Evolutionary conservation across 64 coral and sea anemone species (phyloP).

Genomic region (Exaiptasia diaphana): DNA sequence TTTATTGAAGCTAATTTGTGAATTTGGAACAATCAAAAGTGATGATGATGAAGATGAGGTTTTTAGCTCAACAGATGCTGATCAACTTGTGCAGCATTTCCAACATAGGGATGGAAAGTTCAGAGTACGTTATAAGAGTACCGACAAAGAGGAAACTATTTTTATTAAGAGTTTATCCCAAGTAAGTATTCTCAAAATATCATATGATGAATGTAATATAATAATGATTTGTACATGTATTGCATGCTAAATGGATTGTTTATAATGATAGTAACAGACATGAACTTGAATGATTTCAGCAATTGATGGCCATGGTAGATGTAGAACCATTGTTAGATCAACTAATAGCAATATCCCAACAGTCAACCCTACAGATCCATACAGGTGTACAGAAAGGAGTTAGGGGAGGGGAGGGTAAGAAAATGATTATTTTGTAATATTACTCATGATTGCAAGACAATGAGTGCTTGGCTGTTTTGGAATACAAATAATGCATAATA

Average conservation of each 20-base stretch:
- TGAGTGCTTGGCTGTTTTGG: too few relatives aligned
- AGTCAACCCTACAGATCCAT: conserved; percentile 73
- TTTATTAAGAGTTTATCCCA: conserved; percentile 91
- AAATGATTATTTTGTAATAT: too few relatives aligned
- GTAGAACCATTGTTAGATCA: conserved; percentile 66
- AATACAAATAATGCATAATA: background rate
- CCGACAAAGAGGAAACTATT: conserved; percentile 91
- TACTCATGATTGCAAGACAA: too few relatives aligned
- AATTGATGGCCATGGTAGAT: conserved; percentile 77
- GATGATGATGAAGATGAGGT: conserved; percentile 80
- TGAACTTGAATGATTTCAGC: too few relatives aligned
- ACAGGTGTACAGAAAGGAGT: conserved; percentile 40
- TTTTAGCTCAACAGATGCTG: conserved; percentile 55
- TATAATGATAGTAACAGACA: too few relatives aligned
- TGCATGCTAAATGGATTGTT: background rate
- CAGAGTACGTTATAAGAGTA: conserved; percentile 91
- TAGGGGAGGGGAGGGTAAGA: conserved; percentile 75
- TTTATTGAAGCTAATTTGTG: conserved; percentile 81
- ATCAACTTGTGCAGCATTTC: conserved; percentile 38
- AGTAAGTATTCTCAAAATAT: conserved; percentile 17
- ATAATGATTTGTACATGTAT: background rate
- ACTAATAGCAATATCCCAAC: conserved; percentile 74
- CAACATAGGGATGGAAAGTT: conserved; percentile 79
- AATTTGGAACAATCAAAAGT: conserved; percentile 94
- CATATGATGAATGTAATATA: background rate